Conservation (phyloP, 2,888 invertebrate species). For the Sesamia inferens region DNA sequence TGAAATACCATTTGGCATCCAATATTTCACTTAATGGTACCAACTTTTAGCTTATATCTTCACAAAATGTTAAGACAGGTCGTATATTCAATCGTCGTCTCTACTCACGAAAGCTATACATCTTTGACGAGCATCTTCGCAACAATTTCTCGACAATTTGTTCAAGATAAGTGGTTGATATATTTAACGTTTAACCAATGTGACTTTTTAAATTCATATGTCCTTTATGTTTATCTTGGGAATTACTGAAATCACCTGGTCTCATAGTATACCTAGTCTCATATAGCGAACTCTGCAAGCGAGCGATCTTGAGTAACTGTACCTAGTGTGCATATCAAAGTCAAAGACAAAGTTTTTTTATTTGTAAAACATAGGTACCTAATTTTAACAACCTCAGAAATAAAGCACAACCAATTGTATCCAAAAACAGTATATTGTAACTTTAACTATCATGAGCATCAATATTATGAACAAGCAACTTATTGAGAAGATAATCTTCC, state of each 20-base stretch:
- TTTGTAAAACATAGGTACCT: too few relatives aligned
- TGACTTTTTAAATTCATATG: background rate
- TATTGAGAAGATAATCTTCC: too few relatives aligned
- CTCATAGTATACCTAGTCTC: too few relatives aligned
- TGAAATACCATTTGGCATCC: background rate
- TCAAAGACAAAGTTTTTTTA: too few relatives aligned
- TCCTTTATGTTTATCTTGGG: background rate
- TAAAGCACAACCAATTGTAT: too few relatives aligned
- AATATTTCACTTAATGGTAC: conserved; percentile 10
- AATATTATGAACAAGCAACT: too few relatives aligned
- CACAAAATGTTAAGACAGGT: background rate
- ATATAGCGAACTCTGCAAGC: too few relatives aligned
- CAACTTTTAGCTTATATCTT: background rate
- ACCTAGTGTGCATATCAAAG: too few relatives aligned
- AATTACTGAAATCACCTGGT: background rate
- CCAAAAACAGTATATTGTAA: too few relatives aligned
- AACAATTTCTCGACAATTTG: conserved; percentile 25
- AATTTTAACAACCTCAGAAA: too few relatives aligned
- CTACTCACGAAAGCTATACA: conserved; percentile 5
- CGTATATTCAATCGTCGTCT: background rate
- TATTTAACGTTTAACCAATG: background rate
- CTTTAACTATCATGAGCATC: too few relatives aligned
- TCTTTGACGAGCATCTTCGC: conserved; percentile 7
- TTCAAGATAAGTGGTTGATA: conserved; percentile 22
- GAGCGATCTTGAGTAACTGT: too few relatives aligned